phyloP scores from a whole-genome alignment of 1,140 invertebrate species.

The Eriosoma lanigerum region DNA sequence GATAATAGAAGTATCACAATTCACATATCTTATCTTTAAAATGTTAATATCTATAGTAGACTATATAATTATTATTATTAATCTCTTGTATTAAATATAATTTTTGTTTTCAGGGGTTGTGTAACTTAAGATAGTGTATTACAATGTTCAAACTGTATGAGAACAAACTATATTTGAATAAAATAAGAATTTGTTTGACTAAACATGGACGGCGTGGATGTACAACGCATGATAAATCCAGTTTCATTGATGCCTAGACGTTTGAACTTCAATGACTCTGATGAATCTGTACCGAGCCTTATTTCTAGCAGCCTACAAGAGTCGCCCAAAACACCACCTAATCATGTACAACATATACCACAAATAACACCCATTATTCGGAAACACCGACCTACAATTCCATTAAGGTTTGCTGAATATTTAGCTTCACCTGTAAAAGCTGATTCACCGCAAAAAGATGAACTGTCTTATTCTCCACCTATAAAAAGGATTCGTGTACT shows the following conservation, averaged over 20 bases:
- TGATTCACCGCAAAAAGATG: conserved; percentile 40
- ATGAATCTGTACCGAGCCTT: conserved; percentile 19
- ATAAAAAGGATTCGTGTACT: conserved; percentile 30
- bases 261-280: conserved; percentile 37
- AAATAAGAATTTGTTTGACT: not conserved
- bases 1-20: no score
- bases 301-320: not conserved
- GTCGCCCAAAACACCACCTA: conserved; percentile 31
- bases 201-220: conserved; percentile 19
- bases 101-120: conserved; percentile 27
- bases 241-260: conserved; percentile 29
- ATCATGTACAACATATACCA: conserved; percentile 19
- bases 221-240: not conserved
- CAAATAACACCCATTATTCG: not conserved
- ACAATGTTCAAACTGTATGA: conserved; percentile 39
- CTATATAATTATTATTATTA: no score
- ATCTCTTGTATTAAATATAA: no score
- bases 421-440: conserved; percentile 39
- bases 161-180: not conserved
- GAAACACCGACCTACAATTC: conserved; percentile 10
- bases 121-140: not conserved
- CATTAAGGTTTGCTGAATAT: conserved; percentile 20
- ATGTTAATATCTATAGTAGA: no score
- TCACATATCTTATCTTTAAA: no score
- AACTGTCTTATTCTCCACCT: conserved; percentile 19